Evolutionary conservation across 2,113 vertebrate genomes (phyloP).

Genomic region (Sitta europaea): DNA sequence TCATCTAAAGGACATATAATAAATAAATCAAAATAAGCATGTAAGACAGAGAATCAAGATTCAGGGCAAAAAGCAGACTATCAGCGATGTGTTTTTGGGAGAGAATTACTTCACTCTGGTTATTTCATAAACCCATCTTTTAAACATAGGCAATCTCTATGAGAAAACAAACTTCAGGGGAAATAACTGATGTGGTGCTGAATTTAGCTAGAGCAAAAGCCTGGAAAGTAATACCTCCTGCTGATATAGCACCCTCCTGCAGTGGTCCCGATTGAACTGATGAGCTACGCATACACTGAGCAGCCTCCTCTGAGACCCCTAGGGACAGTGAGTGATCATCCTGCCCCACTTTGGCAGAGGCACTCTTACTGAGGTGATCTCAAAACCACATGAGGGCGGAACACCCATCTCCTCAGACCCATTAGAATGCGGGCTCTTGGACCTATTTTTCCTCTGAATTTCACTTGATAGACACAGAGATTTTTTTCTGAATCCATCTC

Average conservation of each 20-base stretch:
- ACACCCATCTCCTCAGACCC: background rate
- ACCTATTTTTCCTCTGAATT: background rate
- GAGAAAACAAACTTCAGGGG: background rate
- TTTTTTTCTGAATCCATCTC: background rate
- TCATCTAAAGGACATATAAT: background rate
- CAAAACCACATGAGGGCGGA: background rate
- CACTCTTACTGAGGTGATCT: background rate
- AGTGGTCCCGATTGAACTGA: background rate
- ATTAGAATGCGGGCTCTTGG: background rate
- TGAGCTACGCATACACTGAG: background rate
- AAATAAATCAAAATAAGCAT: background rate
- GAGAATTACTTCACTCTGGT: background rate
- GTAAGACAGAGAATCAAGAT: background rate
- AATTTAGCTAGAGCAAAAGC: background rate
- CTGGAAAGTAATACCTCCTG: background rate
- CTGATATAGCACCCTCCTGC: background rate
- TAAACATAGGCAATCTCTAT: background rate
- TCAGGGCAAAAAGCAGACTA: background rate
- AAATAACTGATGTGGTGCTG: background rate
- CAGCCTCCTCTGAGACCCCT: background rate
- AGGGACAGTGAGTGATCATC: background rate
- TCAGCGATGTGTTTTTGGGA: fast-evolving
- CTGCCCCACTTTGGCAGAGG: background rate
- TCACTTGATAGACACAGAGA: background rate
- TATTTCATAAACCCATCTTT: background rate